phyloP scores from a whole-genome alignment of 1,140 invertebrate species.

The Leguminivora glycinivorella region DNA sequence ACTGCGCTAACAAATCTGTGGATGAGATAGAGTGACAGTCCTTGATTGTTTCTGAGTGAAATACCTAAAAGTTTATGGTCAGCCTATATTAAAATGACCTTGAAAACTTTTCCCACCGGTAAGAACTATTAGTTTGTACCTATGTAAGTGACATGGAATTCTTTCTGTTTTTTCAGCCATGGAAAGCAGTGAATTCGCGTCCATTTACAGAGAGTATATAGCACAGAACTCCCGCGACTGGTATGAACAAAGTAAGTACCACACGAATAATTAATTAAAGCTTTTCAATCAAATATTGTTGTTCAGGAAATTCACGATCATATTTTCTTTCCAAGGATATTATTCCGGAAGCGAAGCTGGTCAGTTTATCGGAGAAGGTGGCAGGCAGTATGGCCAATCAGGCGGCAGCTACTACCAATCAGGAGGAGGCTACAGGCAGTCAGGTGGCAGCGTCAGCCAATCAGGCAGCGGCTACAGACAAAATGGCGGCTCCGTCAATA shows the following conservation, averaged over 20 bases:
- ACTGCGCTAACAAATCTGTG: no score
- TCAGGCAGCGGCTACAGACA: constrained; percentile 52
- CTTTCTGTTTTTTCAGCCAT: constrained; percentile 49
- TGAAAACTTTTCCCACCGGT: no score
- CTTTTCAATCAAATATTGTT: not conserved
- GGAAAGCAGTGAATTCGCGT: constrained; percentile 51
- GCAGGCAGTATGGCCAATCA: constrained; percentile 29
- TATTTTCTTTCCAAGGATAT: not conserved
- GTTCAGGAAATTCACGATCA: not conserved
- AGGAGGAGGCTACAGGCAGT: constrained; percentile 27
- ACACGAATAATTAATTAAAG: no score
- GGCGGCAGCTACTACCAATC: constrained; percentile 32
- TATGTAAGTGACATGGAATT: no score
- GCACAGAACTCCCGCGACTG: constrained; percentile 47
- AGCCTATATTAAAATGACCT: no score
- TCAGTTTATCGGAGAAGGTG: constrained; percentile 33
- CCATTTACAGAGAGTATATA: not conserved
- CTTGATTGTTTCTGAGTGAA: no score
- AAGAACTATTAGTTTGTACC: no score
- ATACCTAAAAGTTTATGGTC: no score
- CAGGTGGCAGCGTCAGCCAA: constrained; percentile 38
- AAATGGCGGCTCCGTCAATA: not conserved
- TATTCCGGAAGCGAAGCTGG: constrained; percentile 29
- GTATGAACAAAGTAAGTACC: constrained; percentile 62
- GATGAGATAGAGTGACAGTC: no score